Conservation (phyloP, 2,797 vertebrate species). For the Columba guinea region DNA sequence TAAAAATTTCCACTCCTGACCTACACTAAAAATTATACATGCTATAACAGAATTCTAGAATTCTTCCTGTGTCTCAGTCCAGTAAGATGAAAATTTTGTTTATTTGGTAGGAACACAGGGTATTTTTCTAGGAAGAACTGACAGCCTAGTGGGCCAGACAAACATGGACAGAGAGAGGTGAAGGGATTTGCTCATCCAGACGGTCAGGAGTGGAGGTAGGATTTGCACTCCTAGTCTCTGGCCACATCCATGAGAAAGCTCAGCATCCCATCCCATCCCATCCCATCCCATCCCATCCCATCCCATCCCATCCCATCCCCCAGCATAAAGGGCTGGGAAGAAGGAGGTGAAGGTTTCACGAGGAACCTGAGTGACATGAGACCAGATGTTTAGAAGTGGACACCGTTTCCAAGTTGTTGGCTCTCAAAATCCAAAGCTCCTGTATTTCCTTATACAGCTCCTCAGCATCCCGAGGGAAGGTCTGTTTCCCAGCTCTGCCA, state of each 20-base stretch:
- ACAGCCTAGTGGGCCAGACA: background rate
- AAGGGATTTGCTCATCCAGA: background rate
- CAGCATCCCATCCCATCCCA: background rate
- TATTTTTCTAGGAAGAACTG: background rate
- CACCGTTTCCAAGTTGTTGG: background rate
- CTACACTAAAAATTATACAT: background rate
- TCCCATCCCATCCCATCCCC: background rate
- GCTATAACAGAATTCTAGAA: background rate
- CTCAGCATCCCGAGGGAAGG: background rate
- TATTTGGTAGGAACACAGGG: background rate
- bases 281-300: background rate
- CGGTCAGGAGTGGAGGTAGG: background rate
- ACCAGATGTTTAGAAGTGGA: background rate
- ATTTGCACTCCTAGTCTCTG: background rate
- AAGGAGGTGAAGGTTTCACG: background rate
- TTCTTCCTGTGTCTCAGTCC: background rate
- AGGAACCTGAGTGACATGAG: background rate
- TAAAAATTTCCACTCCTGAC: background rate
- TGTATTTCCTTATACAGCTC: background rate
- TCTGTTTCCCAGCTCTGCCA: background rate
- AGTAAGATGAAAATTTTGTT: background rate
- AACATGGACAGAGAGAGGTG: background rate
- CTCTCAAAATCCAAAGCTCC: background rate
- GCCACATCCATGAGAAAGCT: background rate
- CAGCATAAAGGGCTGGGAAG: background rate